Evolutionary conservation across 2,797 vertebrate genomes (phyloP), one percentile per base, ranked within the genome.

Genomic region (Tadarida brasiliensis): DNA sequence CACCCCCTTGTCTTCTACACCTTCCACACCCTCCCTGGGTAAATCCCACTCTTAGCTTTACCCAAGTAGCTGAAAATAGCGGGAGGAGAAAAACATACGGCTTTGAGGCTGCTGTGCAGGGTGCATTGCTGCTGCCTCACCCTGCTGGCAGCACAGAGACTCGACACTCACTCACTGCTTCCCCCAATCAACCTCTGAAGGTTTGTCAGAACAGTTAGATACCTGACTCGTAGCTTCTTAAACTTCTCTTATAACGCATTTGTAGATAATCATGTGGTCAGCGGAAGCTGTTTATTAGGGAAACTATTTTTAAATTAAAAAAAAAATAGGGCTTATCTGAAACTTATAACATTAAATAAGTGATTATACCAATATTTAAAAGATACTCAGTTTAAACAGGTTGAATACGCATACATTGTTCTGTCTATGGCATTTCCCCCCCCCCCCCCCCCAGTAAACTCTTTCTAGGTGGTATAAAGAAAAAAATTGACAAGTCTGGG

Each of bases 291-390:
- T 61, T 91, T 80, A 49, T 35, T 76, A 74, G 54, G 30, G 33
- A 49, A 70, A 84, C 30, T 63, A 87, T 71, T 77, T 61, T 80
- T 83, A 44, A 94, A 88, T 67, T 59, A 51, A 87, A 61, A 44
- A 61, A 44, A 30, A 61, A 26, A 33, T 26, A 87, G n/a, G 9
- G 22, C 47, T 95, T 91, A 82, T 65, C 77, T 96, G 91, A 91
- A 96, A 84, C 30, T 49, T 47, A 9, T 1, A 87, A 33, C 20
- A 49, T 65, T 30, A 82, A 84, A 17, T 89, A 94, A 88, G 19
- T 57, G 7, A 61, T 51, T 77, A 59, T 61, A 61, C 8, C 30
- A 74, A 5, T 89, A 63, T 84, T 73, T 91, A 92, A 76, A 95
- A 73, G 28, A 70, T 51, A 92, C 10, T 57, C 16, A 39, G 19